Evolutionary conservation across 2,797 vertebrate species (phyloP), one percentile per base, ranked within the genome.

Genomic region (Labroides dimidiatus): DNA sequence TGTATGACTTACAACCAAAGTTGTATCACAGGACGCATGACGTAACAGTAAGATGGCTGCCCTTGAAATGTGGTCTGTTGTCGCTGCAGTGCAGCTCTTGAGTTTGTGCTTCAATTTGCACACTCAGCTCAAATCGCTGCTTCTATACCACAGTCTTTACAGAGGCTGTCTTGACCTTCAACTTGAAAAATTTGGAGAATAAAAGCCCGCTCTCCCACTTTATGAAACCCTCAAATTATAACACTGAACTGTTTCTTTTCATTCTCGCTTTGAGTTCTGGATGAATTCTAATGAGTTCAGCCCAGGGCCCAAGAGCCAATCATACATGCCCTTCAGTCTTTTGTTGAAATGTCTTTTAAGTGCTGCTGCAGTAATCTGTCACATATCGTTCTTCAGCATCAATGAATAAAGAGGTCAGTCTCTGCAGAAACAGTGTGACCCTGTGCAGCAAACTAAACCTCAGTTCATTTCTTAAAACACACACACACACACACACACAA

Each of bases 201-300:
- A 74, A 91, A 87, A 91, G 77, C 76, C 75, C 55, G 49, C 47
- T 72, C 80, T 80, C 64, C 77, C 69, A 68, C 63, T 84, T 77
- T 67, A 66, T 80, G 79, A 87, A 84, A 33, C 12, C 30, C 64
- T 80, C 42, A 86, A 84, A 83, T 91, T 81, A 87, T 48, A 77
- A 54, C 56, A 87, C 64, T 74, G 77, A 87, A 84, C 24, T 33
- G 51, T 75, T 80, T 74, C 71, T 84, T 91, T 84, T 88, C 76
- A 81, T 77, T 88, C 78, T 70, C 4, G 0, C 36, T 64, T 74
- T 87, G 72, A 81, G 49, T 60, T 81, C 61, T 43, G 53, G 69
- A 89, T 81, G 90, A 91, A 91, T 89, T 76, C 72, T 85, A 90
- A 88, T 91, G 82, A 89, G 82, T 56, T 81, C 64, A 78, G 50